Percentiles rank a stretch among this genome's conserved stretches.
These are phyloP conservation scores for Tretioscincus oriximinensis DNA, from an alignment of 2,113 vertebrate species.

Conservation along the genomic window DNA sequence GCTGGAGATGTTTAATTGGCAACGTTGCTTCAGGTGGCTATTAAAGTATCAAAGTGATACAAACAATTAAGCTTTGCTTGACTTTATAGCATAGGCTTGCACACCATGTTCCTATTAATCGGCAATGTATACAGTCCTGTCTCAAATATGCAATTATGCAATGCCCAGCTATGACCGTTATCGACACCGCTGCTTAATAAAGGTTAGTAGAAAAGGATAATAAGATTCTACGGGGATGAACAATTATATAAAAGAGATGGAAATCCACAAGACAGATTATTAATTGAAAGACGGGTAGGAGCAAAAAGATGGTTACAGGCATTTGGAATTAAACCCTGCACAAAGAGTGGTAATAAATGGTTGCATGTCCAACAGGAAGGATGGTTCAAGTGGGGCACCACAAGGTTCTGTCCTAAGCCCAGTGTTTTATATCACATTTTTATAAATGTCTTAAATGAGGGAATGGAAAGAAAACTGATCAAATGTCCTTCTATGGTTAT, in stretches of 20 bases:
- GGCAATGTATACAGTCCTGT: not conserved
- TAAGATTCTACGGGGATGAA: conserved; percentile 3
- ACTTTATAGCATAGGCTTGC: conserved; percentile 15
- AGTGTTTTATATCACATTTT: too few species aligned
- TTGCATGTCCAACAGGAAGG: too few species aligned
- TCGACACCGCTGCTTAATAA: not conserved
- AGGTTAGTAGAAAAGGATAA: not conserved
- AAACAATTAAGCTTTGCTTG: conserved; percentile 20
- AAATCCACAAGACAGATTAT: too few species aligned
- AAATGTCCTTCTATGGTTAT: too few species aligned
- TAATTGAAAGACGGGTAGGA: too few species aligned
- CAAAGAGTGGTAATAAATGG: too few species aligned
- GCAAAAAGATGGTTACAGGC: too few species aligned
- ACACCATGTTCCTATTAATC: conserved; percentile 12
- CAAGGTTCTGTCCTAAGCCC: too few species aligned
- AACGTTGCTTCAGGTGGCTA: conserved; percentile 28
- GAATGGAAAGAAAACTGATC: too few species aligned
- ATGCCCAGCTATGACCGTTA: not conserved
- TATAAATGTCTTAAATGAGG: too few species aligned
- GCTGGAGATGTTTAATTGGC: conserved; percentile 7
- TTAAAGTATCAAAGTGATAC: conserved; percentile 31
- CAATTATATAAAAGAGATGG: not conserved
- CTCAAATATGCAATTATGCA: not conserved
- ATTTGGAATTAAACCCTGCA: too few species aligned
- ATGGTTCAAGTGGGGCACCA: too few species aligned